Conservation (phyloP, 1,140 invertebrate species). For the Oryzaephilus surinamensis region DNA sequence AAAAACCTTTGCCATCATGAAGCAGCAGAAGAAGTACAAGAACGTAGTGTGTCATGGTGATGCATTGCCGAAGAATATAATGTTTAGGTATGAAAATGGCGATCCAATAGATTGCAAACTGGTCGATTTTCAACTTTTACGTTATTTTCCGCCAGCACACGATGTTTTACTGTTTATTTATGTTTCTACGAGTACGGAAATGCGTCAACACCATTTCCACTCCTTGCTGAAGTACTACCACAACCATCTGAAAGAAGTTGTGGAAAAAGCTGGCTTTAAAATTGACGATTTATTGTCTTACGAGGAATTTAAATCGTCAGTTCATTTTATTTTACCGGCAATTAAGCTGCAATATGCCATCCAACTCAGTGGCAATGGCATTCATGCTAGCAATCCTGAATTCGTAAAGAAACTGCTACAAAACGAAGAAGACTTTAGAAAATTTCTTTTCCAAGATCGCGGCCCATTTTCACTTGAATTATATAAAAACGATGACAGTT, state of each 20-base stretch:
- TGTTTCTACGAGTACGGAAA: slow-evolving; percentile 3
- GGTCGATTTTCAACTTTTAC: slow-evolving; percentile 48
- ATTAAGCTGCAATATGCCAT: slow-evolving; percentile 3
- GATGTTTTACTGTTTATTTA: slow-evolving; percentile 36
- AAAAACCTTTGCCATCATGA: slow-evolving; percentile 49
- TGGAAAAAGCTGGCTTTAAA: not conserved
- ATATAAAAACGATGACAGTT: too few relatives aligned
- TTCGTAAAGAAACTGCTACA: too few relatives aligned
- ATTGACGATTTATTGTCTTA: not conserved
- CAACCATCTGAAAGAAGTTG: not conserved
- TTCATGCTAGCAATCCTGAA: too few relatives aligned
- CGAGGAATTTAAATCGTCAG: slow-evolving; percentile 1
- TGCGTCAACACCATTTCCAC: slow-evolving; percentile 11
- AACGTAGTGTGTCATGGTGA: too few relatives aligned
- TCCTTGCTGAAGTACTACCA: slow-evolving; percentile 4
- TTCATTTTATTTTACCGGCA: not conserved
- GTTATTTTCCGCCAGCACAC: slow-evolving; percentile 44
- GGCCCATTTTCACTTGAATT: not conserved
- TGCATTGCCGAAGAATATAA: slow-evolving; percentile 51
- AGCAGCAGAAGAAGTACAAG: too few relatives aligned
- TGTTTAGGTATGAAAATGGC: slow-evolving; percentile 28
- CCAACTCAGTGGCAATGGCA: too few relatives aligned
- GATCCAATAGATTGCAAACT: slow-evolving; percentile 40
- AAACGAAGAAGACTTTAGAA: too few relatives aligned
- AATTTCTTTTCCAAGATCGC: too few relatives aligned